Conservation (phyloP, 2,888 invertebrate genomes). For the Drosophila meridionalis region DNA sequence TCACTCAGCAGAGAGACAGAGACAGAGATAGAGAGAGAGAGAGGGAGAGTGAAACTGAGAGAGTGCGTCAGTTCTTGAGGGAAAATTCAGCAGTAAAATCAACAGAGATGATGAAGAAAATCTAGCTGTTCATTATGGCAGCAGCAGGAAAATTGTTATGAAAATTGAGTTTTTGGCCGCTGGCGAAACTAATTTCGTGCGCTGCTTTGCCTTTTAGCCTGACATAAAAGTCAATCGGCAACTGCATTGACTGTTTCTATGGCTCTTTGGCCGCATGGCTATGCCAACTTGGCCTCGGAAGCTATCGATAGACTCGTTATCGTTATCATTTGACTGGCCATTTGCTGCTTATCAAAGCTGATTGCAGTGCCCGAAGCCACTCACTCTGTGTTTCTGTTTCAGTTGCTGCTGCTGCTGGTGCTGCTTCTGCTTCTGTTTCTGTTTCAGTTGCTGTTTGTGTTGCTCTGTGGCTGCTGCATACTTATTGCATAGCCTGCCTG, state of each 20-base stretch:
- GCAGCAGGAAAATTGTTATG: conserved; percentile 73
- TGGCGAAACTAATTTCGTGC: conserved; percentile 73
- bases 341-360: conserved; percentile 78
- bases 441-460: conserved; percentile 14
- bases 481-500: conserved; percentile 32
- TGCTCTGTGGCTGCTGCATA: conserved; percentile 22
- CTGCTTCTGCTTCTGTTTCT: conserved; percentile 1
- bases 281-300: conserved; percentile 3
- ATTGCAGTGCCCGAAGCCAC: conserved; percentile 70
- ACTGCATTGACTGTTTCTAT: conserved; percentile 38
- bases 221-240: conserved; percentile 70
- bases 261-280: conserved; percentile 3
- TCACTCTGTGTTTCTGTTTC: conserved; percentile 9
- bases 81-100: conserved; percentile 52
- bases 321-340: conserved; percentile 73
- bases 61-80: background rate
- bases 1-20: background rate
- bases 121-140: conserved; percentile 71
- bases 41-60: too few species aligned
- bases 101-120: conserved; percentile 59
- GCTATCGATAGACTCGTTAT: conserved; percentile 68
- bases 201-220: conserved; percentile 31
- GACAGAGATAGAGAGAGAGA: background rate
- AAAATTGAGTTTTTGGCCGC: conserved; percentile 74
- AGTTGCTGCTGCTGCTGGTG: background rate